Conservation (phyloP, 1,140 invertebrate genomes). For the Drosophila parabipectinata region DNA sequence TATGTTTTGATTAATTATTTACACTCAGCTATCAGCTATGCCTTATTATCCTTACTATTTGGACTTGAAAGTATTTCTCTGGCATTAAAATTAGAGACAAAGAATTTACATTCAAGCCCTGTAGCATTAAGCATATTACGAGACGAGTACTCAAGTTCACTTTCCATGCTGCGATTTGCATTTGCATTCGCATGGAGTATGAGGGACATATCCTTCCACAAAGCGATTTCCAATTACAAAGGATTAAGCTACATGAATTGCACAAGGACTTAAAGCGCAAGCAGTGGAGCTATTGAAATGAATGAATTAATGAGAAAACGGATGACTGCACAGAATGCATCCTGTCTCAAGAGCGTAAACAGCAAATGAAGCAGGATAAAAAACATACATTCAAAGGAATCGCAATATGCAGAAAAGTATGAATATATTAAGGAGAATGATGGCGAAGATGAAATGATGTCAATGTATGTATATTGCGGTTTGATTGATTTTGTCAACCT, state of each 20-base stretch:
- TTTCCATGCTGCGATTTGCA: conserved; percentile 3
- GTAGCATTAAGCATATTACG: conserved; percentile 73
- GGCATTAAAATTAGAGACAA: not conserved
- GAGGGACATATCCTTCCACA: conserved; percentile 48
- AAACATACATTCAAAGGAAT: conserved; percentile 1
- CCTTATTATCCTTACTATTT: not conserved
- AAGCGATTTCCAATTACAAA: conserved; percentile 80
- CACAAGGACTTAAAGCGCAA: conserved; percentile 72
- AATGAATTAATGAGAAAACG: conserved; percentile 52
- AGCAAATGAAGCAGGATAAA: conserved; percentile 26
- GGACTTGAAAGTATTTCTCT: not conserved
- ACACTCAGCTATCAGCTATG: not conserved
- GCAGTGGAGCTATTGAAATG: conserved; percentile 73
- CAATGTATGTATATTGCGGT: not conserved
- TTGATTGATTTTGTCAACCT: not conserved
- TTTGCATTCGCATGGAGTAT: conserved; percentile 41
- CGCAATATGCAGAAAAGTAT: not conserved
- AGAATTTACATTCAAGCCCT: conserved; percentile 50
- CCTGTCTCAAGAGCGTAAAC: conserved; percentile 28
- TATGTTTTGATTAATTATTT: no score
- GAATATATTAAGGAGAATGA: not conserved
- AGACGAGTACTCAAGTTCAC: conserved; percentile 24
- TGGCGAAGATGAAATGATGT: not conserved
- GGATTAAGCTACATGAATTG: conserved; percentile 71
- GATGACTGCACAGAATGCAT: conserved; percentile 58